Percentiles rank a stretch among this genome's conserved stretches.
phyloP scores from a whole-genome alignment of 2,888 invertebrate genomes.

The Anticlea derivata region DNA sequence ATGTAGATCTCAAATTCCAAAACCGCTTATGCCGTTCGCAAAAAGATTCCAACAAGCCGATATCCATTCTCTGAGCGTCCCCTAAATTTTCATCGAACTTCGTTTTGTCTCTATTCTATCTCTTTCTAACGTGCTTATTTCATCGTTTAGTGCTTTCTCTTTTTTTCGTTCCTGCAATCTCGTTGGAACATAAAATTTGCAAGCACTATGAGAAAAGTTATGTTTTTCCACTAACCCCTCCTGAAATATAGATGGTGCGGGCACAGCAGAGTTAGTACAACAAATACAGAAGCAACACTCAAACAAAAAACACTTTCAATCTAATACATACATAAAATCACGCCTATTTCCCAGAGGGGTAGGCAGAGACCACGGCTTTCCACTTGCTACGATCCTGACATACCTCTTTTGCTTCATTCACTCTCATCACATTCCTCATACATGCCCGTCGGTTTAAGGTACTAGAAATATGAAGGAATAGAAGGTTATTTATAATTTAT shows the following conservation, averaged over 20 bases:
- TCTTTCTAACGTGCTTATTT: conserved; percentile 8
- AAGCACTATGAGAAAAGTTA: conserved; percentile 50
- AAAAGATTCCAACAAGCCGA: conserved; percentile 3
- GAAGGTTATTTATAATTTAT: too few species aligned
- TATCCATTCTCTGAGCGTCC: conserved; percentile 1
- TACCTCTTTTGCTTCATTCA: too few species aligned
- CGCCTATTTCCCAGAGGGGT: too few species aligned
- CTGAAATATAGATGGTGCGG: conserved; percentile 52
- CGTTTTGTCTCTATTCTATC: conserved; percentile 7
- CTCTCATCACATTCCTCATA: too few species aligned
- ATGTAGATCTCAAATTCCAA: neutral
- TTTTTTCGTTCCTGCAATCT: conserved; percentile 38
- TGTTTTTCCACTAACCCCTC: conserved; percentile 47
- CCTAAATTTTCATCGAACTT: conserved; percentile 17
- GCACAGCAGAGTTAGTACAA: too few species aligned
- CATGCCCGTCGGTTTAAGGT: too few species aligned
- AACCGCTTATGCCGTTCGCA: conserved; percentile 4
- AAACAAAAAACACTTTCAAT: too few species aligned
- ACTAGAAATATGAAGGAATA: too few species aligned
- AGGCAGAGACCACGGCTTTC: too few species aligned
- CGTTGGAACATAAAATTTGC: conserved; percentile 55
- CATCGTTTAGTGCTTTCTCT: conserved; percentile 10
- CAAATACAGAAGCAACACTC: too few species aligned
- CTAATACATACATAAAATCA: too few species aligned
- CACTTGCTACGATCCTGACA: too few species aligned